These are phyloP conservation scores for Yasuhikotakia modesta DNA, from an alignment of 2,797 vertebrate species.

Conservation along the genomic window DNA sequence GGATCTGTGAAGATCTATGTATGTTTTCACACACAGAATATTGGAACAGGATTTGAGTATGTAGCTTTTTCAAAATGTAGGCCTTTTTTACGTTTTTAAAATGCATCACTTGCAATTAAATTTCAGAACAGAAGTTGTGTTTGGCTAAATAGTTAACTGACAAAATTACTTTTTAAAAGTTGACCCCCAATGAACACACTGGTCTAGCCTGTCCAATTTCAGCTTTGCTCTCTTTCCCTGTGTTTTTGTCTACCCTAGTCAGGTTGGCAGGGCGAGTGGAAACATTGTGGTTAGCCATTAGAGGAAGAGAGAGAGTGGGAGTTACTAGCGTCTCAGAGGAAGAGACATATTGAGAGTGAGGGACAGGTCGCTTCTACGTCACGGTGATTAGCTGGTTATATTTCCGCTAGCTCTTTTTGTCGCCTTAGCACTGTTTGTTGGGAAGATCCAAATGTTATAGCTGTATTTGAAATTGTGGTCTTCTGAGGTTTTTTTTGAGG, in stretches of 20 bases:
- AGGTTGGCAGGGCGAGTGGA: slow-evolving; percentile 50
- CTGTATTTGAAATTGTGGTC: not conserved
- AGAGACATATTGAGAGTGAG: not conserved
- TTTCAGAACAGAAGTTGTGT: no score
- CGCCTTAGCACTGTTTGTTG: not conserved
- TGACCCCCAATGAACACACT: no score
- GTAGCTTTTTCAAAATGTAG: no score
- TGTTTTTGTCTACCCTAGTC: not conserved
- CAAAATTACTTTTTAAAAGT: no score
- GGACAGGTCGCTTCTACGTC: slow-evolving; percentile 6
- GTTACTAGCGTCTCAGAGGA: not conserved
- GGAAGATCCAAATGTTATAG: not conserved
- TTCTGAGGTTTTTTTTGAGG: not conserved
- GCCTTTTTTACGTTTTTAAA: no score
- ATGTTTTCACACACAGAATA: no score
- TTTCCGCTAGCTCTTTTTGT: not conserved
- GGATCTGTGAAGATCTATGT: no score
- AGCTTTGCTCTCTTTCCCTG: not conserved
- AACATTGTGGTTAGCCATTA: slow-evolving; percentile 44
- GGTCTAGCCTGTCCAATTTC: not conserved
- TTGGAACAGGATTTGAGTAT: no score
- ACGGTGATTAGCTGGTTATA: not conserved
- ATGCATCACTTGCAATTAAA: no score
- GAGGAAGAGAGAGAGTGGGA: slow-evolving; percentile 30
- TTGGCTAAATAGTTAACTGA: no score